A percentile compares a stretch with the other conserved stretches of the same genome.
Conservation (phyloP, 2,113 vertebrate species). For the Gymnarchus niloticus region DNA sequence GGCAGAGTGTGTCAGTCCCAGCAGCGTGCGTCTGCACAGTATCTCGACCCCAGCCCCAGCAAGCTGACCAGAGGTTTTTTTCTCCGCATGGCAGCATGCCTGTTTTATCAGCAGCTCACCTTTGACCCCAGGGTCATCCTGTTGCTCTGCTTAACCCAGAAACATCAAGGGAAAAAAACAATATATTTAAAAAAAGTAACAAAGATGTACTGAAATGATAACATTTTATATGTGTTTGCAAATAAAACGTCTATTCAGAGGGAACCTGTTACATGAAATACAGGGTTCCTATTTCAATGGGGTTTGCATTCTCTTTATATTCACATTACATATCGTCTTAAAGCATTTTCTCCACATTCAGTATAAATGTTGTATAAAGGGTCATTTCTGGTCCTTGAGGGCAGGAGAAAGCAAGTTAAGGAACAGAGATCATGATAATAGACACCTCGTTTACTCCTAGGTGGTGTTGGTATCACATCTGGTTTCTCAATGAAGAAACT, state of each 20-base stretch:
- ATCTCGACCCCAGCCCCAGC: no score
- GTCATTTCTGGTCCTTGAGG: neutral
- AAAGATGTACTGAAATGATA: neutral
- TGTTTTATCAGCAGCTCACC: neutral
- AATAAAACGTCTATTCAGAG: neutral
- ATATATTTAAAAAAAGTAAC: neutral
- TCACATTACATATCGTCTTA: neutral
- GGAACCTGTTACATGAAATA: neutral
- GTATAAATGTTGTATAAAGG: neutral
- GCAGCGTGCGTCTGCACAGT: no score
- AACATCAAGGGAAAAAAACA: neutral
- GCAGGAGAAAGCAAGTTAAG: neutral
- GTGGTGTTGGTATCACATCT: neutral
- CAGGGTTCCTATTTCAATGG: neutral
- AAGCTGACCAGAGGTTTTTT: no score
- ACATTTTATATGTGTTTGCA: slow-evolving; percentile 30
- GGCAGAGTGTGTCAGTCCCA: no score
- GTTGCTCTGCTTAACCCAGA: neutral
- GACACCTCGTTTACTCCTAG: no score
- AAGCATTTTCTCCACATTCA: neutral
- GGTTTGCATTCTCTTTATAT: neutral
- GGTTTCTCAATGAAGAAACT: neutral
- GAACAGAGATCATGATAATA: neutral
- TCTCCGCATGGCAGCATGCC: no score
- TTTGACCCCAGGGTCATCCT: neutral